These are phyloP conservation scores for Pseudochirops corinnae DNA, from an alignment of 2,797 vertebrate genomes.

Conservation along the genomic window DNA sequence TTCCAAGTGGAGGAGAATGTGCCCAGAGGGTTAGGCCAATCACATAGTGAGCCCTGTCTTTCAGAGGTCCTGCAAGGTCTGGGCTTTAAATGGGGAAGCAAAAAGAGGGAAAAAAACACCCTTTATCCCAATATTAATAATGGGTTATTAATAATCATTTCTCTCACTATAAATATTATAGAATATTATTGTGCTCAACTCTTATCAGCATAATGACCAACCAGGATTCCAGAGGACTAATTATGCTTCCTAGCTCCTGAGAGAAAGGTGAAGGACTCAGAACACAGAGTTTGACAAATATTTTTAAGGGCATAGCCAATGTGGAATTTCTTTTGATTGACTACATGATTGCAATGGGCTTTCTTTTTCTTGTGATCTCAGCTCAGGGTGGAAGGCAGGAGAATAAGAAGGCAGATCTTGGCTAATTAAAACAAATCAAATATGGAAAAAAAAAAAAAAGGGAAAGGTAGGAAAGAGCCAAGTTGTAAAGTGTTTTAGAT, in stretches of 20 bases:
- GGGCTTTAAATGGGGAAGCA: not conserved
- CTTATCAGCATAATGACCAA: not conserved
- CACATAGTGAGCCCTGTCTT: not conserved
- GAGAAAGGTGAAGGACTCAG: not conserved
- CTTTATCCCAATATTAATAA: not conserved
- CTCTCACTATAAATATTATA: not conserved
- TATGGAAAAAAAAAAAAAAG: not conserved
- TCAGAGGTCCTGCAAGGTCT: not conserved
- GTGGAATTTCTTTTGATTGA: not conserved
- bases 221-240: not conserved
- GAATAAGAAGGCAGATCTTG: not conserved
- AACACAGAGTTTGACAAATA: not conserved
- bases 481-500: not conserved
- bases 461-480: not conserved
- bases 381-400: not conserved
- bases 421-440: not conserved
- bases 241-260: not conserved
- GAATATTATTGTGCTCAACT: not conserved
- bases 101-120: too few species aligned
- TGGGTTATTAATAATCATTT: not conserved
- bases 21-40: too few species aligned
- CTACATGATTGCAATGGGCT: not conserved
- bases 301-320: not conserved
- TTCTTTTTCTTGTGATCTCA: not conserved
- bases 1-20: not conserved